A percentile compares a stretch with the other conserved stretches of the same genome.
Evolutionary conservation across 2,113 vertebrate species (phyloP).

Genomic region (Xiphophorus maculatus): DNA sequence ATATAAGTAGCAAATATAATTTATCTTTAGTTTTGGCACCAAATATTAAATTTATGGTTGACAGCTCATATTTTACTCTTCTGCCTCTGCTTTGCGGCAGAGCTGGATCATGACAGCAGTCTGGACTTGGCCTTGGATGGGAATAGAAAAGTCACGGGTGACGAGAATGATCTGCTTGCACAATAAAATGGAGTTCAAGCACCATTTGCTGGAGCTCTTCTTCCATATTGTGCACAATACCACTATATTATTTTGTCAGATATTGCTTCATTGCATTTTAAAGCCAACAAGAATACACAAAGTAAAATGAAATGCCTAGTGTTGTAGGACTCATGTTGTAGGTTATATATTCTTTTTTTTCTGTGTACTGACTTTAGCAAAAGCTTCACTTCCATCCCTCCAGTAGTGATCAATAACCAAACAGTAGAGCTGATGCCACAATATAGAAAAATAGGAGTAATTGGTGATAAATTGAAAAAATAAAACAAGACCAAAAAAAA

Average conservation of each 20-base stretch:
- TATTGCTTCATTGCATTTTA: not conserved
- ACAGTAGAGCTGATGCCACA: no score
- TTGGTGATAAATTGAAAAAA: no score
- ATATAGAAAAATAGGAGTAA: no score
- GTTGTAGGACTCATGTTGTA: not conserved
- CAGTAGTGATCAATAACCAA: no score
- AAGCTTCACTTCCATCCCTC: no score
- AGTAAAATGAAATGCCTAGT: not conserved
- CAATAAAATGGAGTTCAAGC: conserved; percentile 1
- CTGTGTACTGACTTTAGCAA: no score
- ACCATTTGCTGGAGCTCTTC: conserved; percentile 6
- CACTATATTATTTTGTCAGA: not conserved
- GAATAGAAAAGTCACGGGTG: not conserved
- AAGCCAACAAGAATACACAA: no score
- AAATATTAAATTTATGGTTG: not conserved
- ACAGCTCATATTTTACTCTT: no score
- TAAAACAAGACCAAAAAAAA: no score
- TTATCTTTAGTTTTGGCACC: no score
- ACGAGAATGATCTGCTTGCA: not conserved
- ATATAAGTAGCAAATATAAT: not conserved
- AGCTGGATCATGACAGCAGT: conserved; percentile 5
- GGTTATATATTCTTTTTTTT: no score
- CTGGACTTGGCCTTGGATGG: not conserved
- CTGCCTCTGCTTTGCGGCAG: not conserved
- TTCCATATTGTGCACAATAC: not conserved